phyloP scores from a whole-genome alignment of 1,140 invertebrate genomes.

The Chymomyza costata region DNA sequence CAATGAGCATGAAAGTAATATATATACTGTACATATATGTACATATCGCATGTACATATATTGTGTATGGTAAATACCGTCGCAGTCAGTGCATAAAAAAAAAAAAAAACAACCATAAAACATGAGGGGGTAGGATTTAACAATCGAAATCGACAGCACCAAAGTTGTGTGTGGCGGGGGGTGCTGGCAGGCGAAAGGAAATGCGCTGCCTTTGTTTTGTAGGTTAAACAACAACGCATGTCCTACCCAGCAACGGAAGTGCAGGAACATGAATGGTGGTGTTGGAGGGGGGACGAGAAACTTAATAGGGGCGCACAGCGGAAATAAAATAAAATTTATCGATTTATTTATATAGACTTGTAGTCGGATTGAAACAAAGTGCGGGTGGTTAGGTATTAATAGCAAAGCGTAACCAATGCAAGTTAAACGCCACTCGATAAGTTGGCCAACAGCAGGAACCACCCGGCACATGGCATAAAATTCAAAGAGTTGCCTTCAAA shows the following conservation, averaged over 20 bases:
- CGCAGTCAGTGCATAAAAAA: no score
- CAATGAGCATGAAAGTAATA: no score
- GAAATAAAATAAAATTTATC: conserved; percentile 68
- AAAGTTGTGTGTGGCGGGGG: conserved; percentile 15
- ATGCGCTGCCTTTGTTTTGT: conserved; percentile 33
- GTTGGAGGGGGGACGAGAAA: background rate
- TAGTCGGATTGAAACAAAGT: conserved; percentile 9
- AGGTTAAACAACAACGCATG: conserved; percentile 62
- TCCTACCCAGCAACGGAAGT: conserved; percentile 36
- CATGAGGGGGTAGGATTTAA: conserved; percentile 15
- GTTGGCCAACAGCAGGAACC: no score
- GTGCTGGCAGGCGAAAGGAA: conserved; percentile 1
- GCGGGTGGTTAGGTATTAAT: conserved; percentile 47
- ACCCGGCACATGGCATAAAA: conserved; percentile 46
- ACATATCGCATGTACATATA: no score
- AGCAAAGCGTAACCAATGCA: conserved; percentile 32
- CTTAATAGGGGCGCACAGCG: conserved; percentile 22
- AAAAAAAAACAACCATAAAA: conserved; percentile 24
- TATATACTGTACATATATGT: no score
- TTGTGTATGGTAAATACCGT: no score
- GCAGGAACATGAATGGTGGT: no score
- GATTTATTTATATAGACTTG: conserved; percentile 37
- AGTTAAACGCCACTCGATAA: conserved; percentile 3
- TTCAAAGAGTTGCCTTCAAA: conserved; percentile 23
- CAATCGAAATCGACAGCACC: no score